Percentiles rank a stretch among this genome's conserved stretches.
Evolutionary conservation across 2,888 invertebrate genomes (phyloP).

Genomic region (Acrobeloides nanus): DNA sequence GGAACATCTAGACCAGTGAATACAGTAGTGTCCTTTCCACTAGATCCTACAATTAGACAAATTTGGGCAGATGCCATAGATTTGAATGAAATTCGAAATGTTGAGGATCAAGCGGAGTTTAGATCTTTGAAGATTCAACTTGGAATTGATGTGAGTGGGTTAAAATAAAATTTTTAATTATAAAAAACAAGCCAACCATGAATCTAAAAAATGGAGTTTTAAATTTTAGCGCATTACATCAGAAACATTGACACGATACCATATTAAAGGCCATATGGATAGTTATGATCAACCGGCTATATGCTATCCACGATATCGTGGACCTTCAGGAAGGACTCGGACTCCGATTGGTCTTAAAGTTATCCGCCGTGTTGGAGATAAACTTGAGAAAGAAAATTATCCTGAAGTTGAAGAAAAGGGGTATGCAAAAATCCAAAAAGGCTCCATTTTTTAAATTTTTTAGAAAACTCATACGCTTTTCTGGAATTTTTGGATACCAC

Average conservation of each 20-base stretch:
- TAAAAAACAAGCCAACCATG: background rate
- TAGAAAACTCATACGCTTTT: conserved; percentile 31
- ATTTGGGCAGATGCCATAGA: conserved; percentile 31
- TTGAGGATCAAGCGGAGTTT: conserved; percentile 30
- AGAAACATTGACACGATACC: conserved; percentile 43
- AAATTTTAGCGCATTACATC: conserved; percentile 37
- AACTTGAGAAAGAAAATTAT: conserved; percentile 49
- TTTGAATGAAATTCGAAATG: conserved; percentile 26
- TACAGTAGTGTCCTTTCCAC: too few relatives aligned
- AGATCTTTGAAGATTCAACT: conserved; percentile 37
- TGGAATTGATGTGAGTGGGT: conserved; percentile 39
- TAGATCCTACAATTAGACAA: conserved; percentile 25
- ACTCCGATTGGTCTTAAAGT: conserved; percentile 44
- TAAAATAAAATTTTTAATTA: background rate
- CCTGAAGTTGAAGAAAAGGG: conserved; percentile 37
- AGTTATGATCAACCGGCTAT: conserved; percentile 49
- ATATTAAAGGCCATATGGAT: conserved; percentile 45
- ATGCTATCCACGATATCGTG: conserved; percentile 43
- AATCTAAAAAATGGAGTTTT: background rate
- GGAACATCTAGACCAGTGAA: too few relatives aligned
- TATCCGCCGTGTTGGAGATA: conserved; percentile 44
- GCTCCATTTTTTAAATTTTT: background rate
- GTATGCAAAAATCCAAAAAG: conserved; percentile 13
- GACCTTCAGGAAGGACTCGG: conserved; percentile 40
- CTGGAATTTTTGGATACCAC: conserved; percentile 50